Evolutionary conservation across 1,140 invertebrate species (phyloP).

Genomic region (Arion vulgaris): DNA sequence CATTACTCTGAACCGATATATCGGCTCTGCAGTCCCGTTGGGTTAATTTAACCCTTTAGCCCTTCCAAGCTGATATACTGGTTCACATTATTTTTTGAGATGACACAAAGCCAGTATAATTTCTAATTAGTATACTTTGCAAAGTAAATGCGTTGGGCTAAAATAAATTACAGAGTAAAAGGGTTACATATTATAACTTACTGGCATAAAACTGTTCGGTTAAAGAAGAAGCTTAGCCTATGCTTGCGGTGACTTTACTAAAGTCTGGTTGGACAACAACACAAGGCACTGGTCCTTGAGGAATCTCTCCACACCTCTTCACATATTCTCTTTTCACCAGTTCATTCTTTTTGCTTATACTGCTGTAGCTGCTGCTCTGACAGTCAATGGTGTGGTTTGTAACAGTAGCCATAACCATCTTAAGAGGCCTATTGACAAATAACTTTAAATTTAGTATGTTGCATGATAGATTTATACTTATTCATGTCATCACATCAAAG

Average conservation of each 20-base stretch:
- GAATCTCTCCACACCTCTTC: not conserved
- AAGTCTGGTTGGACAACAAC: not conserved
- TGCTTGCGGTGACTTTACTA: not conserved
- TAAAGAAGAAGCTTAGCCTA: not conserved
- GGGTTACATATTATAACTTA: not conserved
- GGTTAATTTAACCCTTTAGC: too few relatives aligned
- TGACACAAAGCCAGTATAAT: too few relatives aligned
- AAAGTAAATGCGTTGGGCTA: too few relatives aligned
- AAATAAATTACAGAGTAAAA: too few relatives aligned
- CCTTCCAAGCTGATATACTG: too few relatives aligned
- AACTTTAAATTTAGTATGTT: not conserved
- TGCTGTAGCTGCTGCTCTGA: not conserved
- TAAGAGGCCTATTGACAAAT: not conserved
- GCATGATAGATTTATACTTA: not conserved
- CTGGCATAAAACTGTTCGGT: not conserved
- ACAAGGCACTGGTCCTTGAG: not conserved
- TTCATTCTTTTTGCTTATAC: not conserved
- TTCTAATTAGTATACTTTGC: too few relatives aligned
- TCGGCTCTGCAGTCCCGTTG: too few relatives aligned
- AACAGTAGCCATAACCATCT: not conserved
- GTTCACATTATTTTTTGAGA: too few relatives aligned
- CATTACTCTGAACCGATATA: too few relatives aligned
- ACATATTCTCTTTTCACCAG: not conserved
- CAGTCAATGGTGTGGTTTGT: constrained; percentile 23
- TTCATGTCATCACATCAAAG: not conserved